Base-by-base conservation (phyloP, 2,888 invertebrate species). In the Dastarcus helophoroides region DNA sequence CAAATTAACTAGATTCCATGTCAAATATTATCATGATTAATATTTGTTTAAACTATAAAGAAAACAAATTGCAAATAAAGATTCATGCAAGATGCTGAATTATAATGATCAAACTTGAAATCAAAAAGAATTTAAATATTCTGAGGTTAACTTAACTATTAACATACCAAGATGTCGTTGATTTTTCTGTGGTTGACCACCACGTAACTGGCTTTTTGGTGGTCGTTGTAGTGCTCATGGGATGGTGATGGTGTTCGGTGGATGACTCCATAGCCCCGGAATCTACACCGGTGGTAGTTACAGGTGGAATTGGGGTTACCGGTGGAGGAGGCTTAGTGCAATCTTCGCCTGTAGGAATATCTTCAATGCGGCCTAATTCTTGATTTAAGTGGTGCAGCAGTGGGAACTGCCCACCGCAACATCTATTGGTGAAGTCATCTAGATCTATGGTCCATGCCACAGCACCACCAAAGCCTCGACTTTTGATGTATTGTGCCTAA, bases 381-480 rank as follows among this genome's bases (percentile, higher is more conserved):
- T 79, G 68, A 38, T 84, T 84, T 2, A 90, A 73, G 2, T 81
- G 76, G 22, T 77, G 72, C 7, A 90, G 63, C 23, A 90, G 58
- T 0, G 89, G 85, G 42, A 76, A 86, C 0, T 83, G 63, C 50
- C 85, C 86, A 3, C 64, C 64, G 51, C 90, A 89, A 55, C 90
- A 91, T 2, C 73, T 69, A 58, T 90, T 90, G 41, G 71, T 73
- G 54, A 84, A 89, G 56, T 91, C 90, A 44, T 90, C 89, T 44
- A 90, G 56, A 54, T 90, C 90, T 2, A 86, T 69, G 0, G 89
- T 88, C 88, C 88, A 90, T 1, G 85, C 82, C 24, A 82, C 78
- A 5, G 82, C 77, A 3, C 90, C 90, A 1, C 82, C 88, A 36
- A 81, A 73, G 0, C 79, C 79, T 50, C 74, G 71, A 3, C 69